Percentiles rank a stretch among this genome's conserved stretches.
Evolutionary conservation across 2,113 vertebrate genomes (phyloP).

Genomic region (Thalassoma bifasciatum): DNA sequence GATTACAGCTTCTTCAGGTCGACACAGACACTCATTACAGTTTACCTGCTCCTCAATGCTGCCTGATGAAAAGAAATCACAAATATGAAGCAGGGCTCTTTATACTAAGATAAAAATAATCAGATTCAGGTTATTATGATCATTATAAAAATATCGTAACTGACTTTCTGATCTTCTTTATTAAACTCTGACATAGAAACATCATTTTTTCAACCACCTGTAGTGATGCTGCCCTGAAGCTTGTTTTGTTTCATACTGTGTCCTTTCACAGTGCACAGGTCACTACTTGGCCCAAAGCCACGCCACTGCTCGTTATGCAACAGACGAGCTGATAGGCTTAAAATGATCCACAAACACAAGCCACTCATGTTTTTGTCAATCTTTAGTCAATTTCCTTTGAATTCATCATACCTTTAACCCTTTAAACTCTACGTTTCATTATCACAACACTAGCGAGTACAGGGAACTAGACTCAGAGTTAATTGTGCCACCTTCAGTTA

Average conservation of each 20-base stretch:
- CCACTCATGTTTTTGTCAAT: not conserved
- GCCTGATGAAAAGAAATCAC: not conserved
- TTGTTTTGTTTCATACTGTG: not conserved
- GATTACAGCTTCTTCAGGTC: constrained; percentile 16
- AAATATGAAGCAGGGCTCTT: not conserved
- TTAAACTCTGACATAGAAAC: not conserved
- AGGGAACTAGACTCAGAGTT: no score
- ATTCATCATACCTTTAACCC: no score
- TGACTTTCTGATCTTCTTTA: not conserved
- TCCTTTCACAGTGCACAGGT: not conserved
- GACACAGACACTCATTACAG: not conserved
- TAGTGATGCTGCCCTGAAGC: not conserved
- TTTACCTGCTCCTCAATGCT: not conserved
- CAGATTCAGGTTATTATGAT: not conserved
- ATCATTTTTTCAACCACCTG: no score
- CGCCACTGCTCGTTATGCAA: not conserved
- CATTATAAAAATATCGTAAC: not conserved
- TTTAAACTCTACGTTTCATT: no score
- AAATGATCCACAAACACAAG: no score
- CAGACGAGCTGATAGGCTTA: not conserved
- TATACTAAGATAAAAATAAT: not conserved
- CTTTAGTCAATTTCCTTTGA: not conserved
- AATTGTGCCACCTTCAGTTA: no score
- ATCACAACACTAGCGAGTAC: no score
- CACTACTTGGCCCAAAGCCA: not conserved